phyloP scores from a whole-genome alignment of 2,888 invertebrate species.

The Campoplex nolae region DNA sequence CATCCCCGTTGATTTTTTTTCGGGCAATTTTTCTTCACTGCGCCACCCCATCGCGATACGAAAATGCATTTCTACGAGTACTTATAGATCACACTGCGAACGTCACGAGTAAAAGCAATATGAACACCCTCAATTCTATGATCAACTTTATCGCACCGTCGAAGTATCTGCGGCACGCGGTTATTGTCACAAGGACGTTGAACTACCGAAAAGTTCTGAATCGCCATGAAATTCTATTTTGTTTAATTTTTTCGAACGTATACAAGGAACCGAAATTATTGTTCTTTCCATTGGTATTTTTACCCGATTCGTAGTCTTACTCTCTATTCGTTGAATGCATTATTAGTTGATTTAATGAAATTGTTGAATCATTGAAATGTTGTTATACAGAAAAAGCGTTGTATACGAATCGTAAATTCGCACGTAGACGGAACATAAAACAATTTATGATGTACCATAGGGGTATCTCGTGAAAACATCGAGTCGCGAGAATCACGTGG shows the following conservation, averaged over 20 bases:
- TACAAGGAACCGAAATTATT: background rate
- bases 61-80: background rate
- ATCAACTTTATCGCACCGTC: slow-evolving; percentile 35
- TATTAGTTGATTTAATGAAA: background rate
- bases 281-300: background rate
- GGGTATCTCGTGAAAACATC: slow-evolving; percentile 26
- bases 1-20: slow-evolving; percentile 6
- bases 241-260: background rate
- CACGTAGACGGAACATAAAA: background rate
- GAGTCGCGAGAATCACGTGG: slow-evolving; percentile 80
- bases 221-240: slow-evolving; percentile 1
- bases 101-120: slow-evolving; percentile 43
- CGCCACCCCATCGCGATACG: slow-evolving; percentile 19
- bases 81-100: slow-evolving; percentile 23
- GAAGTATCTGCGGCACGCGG: slow-evolving; percentile 1
- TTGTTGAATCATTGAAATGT: background rate
- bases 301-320: background rate
- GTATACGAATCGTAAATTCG: background rate
- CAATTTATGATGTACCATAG: slow-evolving; percentile 27
- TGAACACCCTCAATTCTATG: slow-evolving; percentile 19
- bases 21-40: background rate
- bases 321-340: background rate
- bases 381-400: background rate
- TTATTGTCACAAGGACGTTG: slow-evolving; percentile 20
- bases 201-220: background rate